Base-by-base conservation (phyloP, 2,113 vertebrate genomes). In the Tychaedon coryphoeus region DNA sequence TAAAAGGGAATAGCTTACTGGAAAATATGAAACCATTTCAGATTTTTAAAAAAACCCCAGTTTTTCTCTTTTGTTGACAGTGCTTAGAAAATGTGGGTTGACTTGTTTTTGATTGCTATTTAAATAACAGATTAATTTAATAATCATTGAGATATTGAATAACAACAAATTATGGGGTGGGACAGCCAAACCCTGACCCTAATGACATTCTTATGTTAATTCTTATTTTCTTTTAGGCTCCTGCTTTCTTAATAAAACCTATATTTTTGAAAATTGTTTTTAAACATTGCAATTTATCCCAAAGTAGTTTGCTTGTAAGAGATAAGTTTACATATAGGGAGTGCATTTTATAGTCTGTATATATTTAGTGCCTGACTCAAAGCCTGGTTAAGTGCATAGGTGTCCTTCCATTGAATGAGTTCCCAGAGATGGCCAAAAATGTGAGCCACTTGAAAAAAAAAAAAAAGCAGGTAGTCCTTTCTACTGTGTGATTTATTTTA, bases 141-240 rank as follows among this genome's bases (percentile, higher is more conserved):
- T 98, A 98, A 98, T 98, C 88, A 54, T 82, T 96, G 90, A 92
- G 88, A 93, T 98, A 98, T 98, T 94, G 97, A 96, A 98, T 98
- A 94, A 96, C 97, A 89, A 98, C 45, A 98, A 97, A 98, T 97
- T 97, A 98, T 93, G 88, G 97, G 80, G 86, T 94, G 73, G 54
- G 33, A 54, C 50, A 81, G 97, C 98, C 98, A 98, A 98, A 95
- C 96, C 92, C 94, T 96, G 97, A 97, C 98, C 97, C 95, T 97
- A 98, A 98, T 97, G 96, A 97, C 97, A 98, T 98, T 98, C 97
- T 98, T 98, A 97, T 96, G 97, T 97, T 98, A 98, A 98, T 98
- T 97, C 92, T 58, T 98, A 97, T 97, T 98, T 98, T 98, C 97
- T 97, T 97, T 98, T 94, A 98, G 98, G 98, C 97, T 98, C 97